These are phyloP conservation scores for Ennomos erosarius DNA, from an alignment of 2,888 invertebrate species.

Conservation along the genomic window DNA sequence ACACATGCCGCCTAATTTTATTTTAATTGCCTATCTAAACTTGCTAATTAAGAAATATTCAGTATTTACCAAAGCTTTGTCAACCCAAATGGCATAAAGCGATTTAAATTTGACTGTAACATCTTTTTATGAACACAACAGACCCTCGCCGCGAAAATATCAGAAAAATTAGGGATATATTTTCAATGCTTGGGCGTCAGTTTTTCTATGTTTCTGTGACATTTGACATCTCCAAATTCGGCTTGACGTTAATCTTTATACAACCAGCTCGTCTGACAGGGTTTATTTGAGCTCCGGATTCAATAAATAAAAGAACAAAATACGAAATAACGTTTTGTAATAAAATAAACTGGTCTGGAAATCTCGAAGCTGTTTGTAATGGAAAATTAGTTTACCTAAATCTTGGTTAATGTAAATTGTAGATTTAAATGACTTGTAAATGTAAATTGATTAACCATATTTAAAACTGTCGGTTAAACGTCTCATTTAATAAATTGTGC, in stretches of 20 bases:
- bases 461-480: too few species aligned
- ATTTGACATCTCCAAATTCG: slow-evolving; percentile 56
- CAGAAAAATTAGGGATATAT: slow-evolving; percentile 5
- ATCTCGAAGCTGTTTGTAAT: too few species aligned
- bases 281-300: slow-evolving; percentile 45
- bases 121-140: slow-evolving; percentile 16
- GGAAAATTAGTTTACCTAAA: too few species aligned
- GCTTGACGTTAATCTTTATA: slow-evolving; percentile 59
- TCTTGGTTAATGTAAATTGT: too few species aligned
- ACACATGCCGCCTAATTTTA: slow-evolving; percentile 6
- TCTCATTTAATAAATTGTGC: too few species aligned
- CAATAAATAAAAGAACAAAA: slow-evolving; percentile 33
- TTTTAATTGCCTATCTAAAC: slow-evolving; percentile 21
- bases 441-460: too few species aligned
- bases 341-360: background rate
- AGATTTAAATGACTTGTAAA: too few species aligned
- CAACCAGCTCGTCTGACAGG: slow-evolving; percentile 51
- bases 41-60: slow-evolving; percentile 17
- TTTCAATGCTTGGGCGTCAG: slow-evolving; percentile 41
- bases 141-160: slow-evolving; percentile 10
- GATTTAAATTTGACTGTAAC: slow-evolving; percentile 21
- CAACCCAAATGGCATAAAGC: slow-evolving; percentile 13
- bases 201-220: slow-evolving; percentile 41
- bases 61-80: slow-evolving; percentile 16
- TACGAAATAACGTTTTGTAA: slow-evolving; percentile 11